Percentiles rank a stretch among this genome's conserved stretches.
phyloP scores from a whole-genome alignment of 2,113 vertebrate species.

The Condylura cristata region DNA sequence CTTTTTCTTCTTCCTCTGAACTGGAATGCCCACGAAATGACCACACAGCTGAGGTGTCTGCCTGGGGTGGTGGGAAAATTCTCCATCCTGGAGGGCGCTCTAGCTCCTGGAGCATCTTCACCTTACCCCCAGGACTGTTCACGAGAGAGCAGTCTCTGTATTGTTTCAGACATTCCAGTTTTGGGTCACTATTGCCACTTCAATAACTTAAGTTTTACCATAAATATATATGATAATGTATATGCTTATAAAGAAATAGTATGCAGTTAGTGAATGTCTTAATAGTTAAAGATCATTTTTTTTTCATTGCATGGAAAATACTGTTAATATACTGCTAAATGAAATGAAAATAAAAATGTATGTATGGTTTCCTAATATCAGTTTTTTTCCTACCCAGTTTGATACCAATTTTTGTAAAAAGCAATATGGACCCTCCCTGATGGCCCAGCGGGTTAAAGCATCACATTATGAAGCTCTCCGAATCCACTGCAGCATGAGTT shows the following conservation, averaged over 20 bases:
- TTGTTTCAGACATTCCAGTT: neutral
- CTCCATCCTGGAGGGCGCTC: neutral
- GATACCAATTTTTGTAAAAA: neutral
- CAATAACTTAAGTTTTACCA: neutral
- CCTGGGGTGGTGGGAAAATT: neutral
- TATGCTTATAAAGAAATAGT: neutral
- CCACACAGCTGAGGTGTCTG: neutral
- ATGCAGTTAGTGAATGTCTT: neutral
- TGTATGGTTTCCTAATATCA: too few species aligned
- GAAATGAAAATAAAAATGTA: neutral
- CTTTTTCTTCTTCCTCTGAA: neutral
- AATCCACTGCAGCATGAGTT: too few species aligned
- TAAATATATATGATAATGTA: neutral
- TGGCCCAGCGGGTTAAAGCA: too few species aligned
- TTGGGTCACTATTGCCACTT: neutral
- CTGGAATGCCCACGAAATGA: neutral
- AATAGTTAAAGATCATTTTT: constrained; percentile 34
- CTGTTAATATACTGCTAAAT: neutral
- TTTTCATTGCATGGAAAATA: neutral
- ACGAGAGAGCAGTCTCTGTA: neutral
- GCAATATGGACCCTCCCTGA: too few species aligned
- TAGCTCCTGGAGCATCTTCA: neutral
- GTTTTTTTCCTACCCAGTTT: too few species aligned
- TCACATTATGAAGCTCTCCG: too few species aligned
- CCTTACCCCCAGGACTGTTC: neutral